Base-by-base conservation (phyloP, 2,797 vertebrate genomes). In the Melanotaenia boesemani region DNA sequence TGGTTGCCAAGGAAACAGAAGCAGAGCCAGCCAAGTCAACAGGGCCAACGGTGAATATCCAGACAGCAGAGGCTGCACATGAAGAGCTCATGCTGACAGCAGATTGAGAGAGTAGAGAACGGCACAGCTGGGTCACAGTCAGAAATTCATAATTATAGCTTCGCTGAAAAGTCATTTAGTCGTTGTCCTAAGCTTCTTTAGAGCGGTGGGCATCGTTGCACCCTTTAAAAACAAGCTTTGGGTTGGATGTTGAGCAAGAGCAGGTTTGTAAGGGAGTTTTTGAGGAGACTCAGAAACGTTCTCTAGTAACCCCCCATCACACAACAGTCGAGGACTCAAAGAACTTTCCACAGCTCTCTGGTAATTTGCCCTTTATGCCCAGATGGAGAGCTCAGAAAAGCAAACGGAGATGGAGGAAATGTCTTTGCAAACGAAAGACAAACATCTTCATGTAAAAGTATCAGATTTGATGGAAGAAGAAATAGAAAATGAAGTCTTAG, bases 21-120 rank as follows among this genome's bases (percentile, higher is more conserved):
- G 94, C 94, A 56, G 91, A 81, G 0, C 82, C 94, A 55, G 63
- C 87, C 74, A 87, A 95, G 75, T 94, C 94, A 39, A 89, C 96
- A 76, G 94, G 83, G 63, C 93, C 60, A 28, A 91, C 92, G 93
- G 93, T 94, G 94, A 94, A 80, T 76, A 93, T 93, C 84, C 91
- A 89, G 37, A 74, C 63, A 65, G 2, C 64, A 86, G 70, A 79
- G 67, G 93, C 73, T 63, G 59, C 67, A 28, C 22, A 48, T 57
- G 30, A 36, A 2, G 54, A 78, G 60, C 30, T 68, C 39, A 11
- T 55, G 34, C 39, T 66, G 65, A 71, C 59, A 11, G 61, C 69
- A 41, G 71, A 74, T 46, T 26, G 67, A 20, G 37, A 66, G 78
- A 58, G 4, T 48, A 59, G 6, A 5, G 26, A 15, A 37, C 18